A percentile compares a stretch with the other conserved stretches of the same genome.
Evolutionary conservation across 2,888 invertebrate genomes (phyloP).

Genomic region (Myopa tessellatipennis): DNA sequence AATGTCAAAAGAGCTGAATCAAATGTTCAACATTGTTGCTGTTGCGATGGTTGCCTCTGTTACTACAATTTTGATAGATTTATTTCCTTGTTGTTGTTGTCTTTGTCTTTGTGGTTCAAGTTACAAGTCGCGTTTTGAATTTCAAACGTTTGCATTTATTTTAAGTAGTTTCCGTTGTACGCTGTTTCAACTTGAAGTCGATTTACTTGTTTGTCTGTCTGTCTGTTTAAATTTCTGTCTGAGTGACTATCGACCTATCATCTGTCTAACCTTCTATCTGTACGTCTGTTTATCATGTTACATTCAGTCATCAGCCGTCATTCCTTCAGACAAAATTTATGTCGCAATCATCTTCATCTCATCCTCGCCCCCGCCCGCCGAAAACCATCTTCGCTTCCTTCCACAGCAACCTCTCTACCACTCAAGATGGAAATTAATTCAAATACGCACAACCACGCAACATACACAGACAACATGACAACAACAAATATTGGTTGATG

Average conservation of each 20-base stretch:
- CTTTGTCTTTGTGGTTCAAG: not conserved
- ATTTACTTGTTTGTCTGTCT: not conserved
- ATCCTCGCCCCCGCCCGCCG: no score
- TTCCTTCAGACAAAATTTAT: not conserved
- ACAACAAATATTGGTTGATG: no score
- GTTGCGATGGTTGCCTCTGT: not conserved
- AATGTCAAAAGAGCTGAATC: not conserved
- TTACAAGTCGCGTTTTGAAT: not conserved
- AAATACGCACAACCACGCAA: no score
- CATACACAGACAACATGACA: no score
- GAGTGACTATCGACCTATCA: not conserved
- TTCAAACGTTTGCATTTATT: not conserved
- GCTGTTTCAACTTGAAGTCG: not conserved
- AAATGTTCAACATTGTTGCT: not conserved
- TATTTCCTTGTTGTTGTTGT: not conserved
- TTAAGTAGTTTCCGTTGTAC: not conserved
- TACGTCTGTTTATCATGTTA: not conserved
- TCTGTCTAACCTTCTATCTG: not conserved
- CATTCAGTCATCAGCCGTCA: not conserved
- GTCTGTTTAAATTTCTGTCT: conserved; percentile 1
- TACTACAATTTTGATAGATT: not conserved
- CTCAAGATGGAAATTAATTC: no score
- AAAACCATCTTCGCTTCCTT: no score
- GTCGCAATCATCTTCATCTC: not conserved
- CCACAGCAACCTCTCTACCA: no score